Evolutionary conservation across 1,140 invertebrate species (phyloP).

Genomic region (Venturia canescens): DNA sequence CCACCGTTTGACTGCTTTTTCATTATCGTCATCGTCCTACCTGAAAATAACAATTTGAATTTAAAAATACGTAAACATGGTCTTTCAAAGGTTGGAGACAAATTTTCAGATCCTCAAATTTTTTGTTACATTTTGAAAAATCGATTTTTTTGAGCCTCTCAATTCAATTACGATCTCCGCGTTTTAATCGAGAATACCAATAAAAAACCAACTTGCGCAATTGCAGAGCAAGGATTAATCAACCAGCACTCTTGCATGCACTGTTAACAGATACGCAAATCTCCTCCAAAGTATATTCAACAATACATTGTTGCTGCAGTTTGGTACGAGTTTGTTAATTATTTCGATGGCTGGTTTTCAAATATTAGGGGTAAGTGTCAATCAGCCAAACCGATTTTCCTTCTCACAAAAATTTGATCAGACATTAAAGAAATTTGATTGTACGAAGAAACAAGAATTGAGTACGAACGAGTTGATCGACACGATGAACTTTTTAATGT

Average conservation of each 20-base stretch:
- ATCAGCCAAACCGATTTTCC: not conserved
- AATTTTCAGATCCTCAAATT: no score
- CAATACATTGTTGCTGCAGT: slow-evolving; percentile 41
- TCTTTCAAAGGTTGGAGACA: no score
- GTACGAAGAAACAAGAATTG: slow-evolving; percentile 1
- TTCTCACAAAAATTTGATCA: not conserved
- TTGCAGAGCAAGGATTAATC: no score
- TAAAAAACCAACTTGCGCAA: no score
- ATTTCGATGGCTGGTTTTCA: slow-evolving; percentile 46
- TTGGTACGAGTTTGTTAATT: slow-evolving; percentile 40
- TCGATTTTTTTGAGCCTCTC: no score
- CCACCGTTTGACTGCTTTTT: no score
- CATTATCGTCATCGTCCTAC: no score
- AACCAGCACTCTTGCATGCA: not conserved
- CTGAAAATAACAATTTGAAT: no score
- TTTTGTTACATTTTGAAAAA: no score
- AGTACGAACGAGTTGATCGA: slow-evolving; percentile 31
- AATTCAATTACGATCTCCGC: no score
- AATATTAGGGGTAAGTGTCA: slow-evolving; percentile 33
- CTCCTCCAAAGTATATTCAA: slow-evolving; percentile 44
- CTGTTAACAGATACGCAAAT: slow-evolving; percentile 23
- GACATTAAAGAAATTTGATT: slow-evolving; percentile 4
- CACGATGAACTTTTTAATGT: slow-evolving; percentile 37
- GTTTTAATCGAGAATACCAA: no score
- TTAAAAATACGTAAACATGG: no score